Evolutionary conservation across 2,888 invertebrate genomes (phyloP).

Genomic region (Julus scanicus): DNA sequence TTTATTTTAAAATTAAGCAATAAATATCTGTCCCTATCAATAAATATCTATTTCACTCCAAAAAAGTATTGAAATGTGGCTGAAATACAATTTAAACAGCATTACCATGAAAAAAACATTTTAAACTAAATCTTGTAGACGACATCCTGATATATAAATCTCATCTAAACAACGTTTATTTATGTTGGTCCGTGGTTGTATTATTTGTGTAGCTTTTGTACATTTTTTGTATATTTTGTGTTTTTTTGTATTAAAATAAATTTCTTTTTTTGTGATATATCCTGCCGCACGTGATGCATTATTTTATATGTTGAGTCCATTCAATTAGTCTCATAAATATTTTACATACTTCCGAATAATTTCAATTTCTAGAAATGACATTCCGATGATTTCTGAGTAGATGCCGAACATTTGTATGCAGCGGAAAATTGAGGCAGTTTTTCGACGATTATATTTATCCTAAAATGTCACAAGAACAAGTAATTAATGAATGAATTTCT

Average conservation of each 20-base stretch:
- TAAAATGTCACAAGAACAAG: not conserved
- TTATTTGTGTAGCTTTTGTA: slow-evolving; percentile 30
- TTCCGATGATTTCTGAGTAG: not conserved
- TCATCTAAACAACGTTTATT: not conserved
- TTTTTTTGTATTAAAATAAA: slow-evolving; percentile 46
- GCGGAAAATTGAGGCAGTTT: slow-evolving; percentile 1
- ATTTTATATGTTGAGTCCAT: not conserved
- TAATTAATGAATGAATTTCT: not conserved
- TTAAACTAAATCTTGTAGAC: not conserved
- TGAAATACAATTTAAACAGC: not conserved
- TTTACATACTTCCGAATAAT: not conserved
- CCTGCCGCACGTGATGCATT: not conserved
- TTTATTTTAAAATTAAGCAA: not conserved
- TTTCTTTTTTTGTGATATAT: slow-evolving; percentile 13
- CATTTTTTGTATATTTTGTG: slow-evolving; percentile 46
- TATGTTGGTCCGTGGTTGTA: not conserved
- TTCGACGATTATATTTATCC: slow-evolving; percentile 39
- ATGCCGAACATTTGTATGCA: not conserved
- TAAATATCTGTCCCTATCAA: not conserved
- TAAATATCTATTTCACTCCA: not conserved
- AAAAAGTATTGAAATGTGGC: not conserved
- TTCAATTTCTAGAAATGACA: not conserved
- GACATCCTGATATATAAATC: not conserved
- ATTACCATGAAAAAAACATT: not conserved
- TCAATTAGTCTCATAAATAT: not conserved